Evolutionary conservation across 2,113 vertebrate species (phyloP).

Genomic region (Otis tarda): DNA sequence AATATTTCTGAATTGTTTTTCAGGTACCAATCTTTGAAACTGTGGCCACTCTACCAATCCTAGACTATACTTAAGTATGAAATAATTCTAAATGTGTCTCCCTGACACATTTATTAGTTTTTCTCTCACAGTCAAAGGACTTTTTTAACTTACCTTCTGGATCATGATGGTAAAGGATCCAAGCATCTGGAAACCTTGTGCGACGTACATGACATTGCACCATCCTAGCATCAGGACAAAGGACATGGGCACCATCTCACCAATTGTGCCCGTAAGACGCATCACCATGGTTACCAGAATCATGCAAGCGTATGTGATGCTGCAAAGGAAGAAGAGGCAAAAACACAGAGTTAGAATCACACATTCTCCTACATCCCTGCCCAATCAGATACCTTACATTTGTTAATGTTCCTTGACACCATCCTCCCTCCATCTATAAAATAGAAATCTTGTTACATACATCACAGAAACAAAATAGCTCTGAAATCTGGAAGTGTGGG

Average conservation of each 20-base stretch:
- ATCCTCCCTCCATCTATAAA: background rate
- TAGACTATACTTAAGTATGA: no score
- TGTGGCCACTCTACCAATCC: background rate
- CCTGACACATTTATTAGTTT: background rate
- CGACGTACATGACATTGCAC: slow-evolving; percentile 96
- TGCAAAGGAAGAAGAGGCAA: slow-evolving; percentile 48
- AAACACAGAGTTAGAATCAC: slow-evolving; percentile 11
- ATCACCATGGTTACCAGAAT: slow-evolving; percentile 90
- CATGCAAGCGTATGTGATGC: slow-evolving; percentile 86
- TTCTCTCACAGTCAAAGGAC: background rate
- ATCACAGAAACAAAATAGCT: background rate
- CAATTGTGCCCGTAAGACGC: slow-evolving; percentile 78
- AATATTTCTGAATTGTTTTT: background rate
- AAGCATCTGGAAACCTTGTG: slow-evolving; percentile 93
- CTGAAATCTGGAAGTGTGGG: background rate
- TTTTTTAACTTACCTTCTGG: slow-evolving; percentile 85
- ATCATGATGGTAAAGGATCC: slow-evolving; percentile 97
- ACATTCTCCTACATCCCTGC: background rate
- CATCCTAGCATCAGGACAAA: slow-evolving; percentile 90
- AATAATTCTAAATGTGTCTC: background rate
- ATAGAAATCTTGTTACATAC: slow-evolving; percentile 26
- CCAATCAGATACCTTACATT: background rate
- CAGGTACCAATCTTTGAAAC: background rate
- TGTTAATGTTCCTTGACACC: background rate
- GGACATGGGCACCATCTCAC: slow-evolving; percentile 89